Evolutionary conservation across 1,140 invertebrate genomes (phyloP).

Genomic region (Carcinoscorpius rotundicauda): DNA sequence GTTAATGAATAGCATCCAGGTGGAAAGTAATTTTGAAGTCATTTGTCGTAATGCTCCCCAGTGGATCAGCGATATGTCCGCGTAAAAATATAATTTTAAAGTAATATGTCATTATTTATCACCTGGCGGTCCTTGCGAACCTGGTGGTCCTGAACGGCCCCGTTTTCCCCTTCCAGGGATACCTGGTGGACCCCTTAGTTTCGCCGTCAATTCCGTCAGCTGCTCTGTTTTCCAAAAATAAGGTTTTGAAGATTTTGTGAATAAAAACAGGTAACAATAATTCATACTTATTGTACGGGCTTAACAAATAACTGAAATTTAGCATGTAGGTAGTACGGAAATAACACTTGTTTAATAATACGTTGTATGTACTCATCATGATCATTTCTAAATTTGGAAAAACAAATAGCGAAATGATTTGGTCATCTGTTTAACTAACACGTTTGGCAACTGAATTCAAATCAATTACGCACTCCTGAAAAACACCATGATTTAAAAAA

Average conservation of each 20-base stretch:
- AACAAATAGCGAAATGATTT: not conserved
- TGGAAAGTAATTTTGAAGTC: not conserved
- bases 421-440: too few species aligned
- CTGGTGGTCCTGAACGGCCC: conserved; percentile 45
- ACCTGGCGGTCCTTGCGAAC: conserved; percentile 49
- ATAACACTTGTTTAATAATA: not conserved
- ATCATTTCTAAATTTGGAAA: not conserved
- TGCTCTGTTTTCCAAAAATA: conserved; percentile 38
- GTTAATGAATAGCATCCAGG: not conserved
- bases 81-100: not conserved
- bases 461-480: too few species aligned
- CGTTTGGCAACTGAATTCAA: too few species aligned
- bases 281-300: not conserved
- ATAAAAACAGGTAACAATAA: conserved; percentile 6
- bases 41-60: not conserved
- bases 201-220: conserved; percentile 44
- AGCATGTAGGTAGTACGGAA: not conserved
- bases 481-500: too few species aligned
- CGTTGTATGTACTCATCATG: not conserved
- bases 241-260: not conserved
- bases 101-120: too few species aligned
- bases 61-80: not conserved
- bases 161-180: conserved; percentile 44
- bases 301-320: not conserved
- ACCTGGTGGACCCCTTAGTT: conserved; percentile 46